Evolutionary conservation across 2,888 invertebrate species (phyloP).

Genomic region (Steromphala cineraria): DNA sequence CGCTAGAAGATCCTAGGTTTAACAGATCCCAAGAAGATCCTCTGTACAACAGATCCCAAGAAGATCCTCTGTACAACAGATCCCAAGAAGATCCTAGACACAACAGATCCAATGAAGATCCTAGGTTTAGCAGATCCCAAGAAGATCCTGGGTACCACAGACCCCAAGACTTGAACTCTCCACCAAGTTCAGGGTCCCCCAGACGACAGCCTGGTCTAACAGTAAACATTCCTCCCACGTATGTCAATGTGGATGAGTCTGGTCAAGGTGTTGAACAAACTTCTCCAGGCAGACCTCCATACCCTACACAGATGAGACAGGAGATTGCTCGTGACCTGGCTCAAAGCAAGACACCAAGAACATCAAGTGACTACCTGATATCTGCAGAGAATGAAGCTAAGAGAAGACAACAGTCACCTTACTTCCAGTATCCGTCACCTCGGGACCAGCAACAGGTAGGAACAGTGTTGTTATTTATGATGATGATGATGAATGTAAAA

Average conservation of each 20-base stretch:
- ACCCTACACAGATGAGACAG: constrained; percentile 63
- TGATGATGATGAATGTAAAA: too few relatives aligned
- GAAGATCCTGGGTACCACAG: not conserved
- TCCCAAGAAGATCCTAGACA: not conserved
- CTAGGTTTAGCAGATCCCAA: too few relatives aligned
- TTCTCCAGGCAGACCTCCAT: constrained; percentile 65
- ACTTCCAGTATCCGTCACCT: constrained; percentile 71
- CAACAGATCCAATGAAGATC: not conserved
- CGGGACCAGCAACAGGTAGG: constrained; percentile 15
- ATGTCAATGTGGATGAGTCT: constrained; percentile 57
- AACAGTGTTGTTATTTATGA: constrained; percentile 19
- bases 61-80: too few relatives aligned
- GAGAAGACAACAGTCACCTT: constrained; percentile 62
- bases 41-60: too few relatives aligned
- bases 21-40: too few relatives aligned
- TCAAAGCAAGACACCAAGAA: constrained; percentile 61
- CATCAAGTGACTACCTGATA: constrained; percentile 56
- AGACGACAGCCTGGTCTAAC: constrained; percentile 16
- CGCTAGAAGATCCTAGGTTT: too few relatives aligned
- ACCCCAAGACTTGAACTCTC: not conserved
- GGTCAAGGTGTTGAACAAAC: constrained; percentile 23
- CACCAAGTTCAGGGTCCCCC: not conserved
- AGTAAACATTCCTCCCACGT: constrained; percentile 56
- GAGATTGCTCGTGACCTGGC: constrained; percentile 68
- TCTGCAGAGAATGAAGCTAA: constrained; percentile 56